phyloP scores from a whole-genome alignment of 2,113 vertebrate species.

The Hippocampus barbouri region DNA sequence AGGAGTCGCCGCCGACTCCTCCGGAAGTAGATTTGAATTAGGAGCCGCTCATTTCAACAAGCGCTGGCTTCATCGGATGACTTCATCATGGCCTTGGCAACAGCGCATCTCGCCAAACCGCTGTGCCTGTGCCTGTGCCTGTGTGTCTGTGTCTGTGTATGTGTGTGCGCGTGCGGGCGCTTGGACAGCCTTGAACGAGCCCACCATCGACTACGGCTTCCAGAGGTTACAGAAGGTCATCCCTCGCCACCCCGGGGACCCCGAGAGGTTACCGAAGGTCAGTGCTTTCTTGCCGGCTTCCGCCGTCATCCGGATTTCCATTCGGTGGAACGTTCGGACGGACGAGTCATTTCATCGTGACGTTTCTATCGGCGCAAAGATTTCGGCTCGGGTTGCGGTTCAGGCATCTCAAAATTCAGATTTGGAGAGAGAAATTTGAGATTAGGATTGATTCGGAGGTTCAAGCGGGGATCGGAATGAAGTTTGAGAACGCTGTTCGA shows the following conservation, averaged over 20 bases:
- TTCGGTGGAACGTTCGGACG: no score
- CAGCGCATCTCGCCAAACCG: neutral
- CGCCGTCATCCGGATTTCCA: no score
- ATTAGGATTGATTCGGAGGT: no score
- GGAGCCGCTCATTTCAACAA: constrained; percentile 23
- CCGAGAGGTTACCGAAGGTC: constrained; percentile 90
- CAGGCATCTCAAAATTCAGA: no score
- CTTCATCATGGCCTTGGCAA: neutral
- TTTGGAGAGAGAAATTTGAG: no score
- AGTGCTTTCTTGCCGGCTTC: constrained; percentile 3
- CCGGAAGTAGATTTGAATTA: constrained; percentile 66
- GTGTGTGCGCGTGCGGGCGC: neutral
- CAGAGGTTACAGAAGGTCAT: constrained; percentile 92
- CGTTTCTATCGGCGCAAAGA: no score
- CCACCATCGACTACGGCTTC: constrained; percentile 91
- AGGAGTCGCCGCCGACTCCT: constrained; percentile 63
- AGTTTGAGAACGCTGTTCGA: no score
- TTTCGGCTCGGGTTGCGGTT: no score
- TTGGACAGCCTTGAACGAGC: constrained; percentile 67
- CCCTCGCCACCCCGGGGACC: constrained; percentile 86
- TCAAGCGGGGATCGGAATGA: no score
- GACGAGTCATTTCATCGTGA: no score
- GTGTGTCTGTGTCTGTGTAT: neutral
- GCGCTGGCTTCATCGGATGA: neutral
- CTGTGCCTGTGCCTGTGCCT: neutral